These are phyloP conservation scores for Nibea coibor DNA, from an alignment of 2,113 vertebrate genomes.

Conservation along the genomic window DNA sequence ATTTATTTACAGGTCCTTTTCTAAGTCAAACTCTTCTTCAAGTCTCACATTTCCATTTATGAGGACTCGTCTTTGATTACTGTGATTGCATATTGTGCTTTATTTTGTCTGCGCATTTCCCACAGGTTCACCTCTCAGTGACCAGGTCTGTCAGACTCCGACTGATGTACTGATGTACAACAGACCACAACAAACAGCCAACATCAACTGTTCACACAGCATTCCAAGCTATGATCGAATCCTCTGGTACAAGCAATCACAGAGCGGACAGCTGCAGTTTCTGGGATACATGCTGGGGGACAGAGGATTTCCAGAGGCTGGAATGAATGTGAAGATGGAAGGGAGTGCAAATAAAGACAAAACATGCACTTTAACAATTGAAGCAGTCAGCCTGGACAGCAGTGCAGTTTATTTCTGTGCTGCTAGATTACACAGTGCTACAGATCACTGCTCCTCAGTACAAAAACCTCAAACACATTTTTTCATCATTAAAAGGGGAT, in stretches of 20 bases:
- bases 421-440: constrained; percentile 33
- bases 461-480: constrained; percentile 43
- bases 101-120: neutral
- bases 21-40: too few relatives aligned
- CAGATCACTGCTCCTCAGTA: constrained; percentile 4
- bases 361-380: constrained; percentile 5
- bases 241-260: constrained; percentile 63
- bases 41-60: too few relatives aligned
- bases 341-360: constrained; percentile 21
- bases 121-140: constrained; percentile 27
- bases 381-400: neutral
- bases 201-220: constrained; percentile 58
- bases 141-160: constrained; percentile 45
- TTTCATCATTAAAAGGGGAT: neutral
- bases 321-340: neutral
- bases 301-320: neutral
- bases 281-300: constrained; percentile 39
- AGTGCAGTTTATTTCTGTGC: constrained; percentile 66
- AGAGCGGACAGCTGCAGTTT: constrained; percentile 14
- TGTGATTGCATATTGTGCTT: neutral
- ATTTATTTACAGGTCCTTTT: too few relatives aligned
- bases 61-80: too few relatives aligned
- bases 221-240: constrained; percentile 21
- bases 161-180: neutral
- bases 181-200: neutral